Evolutionary conservation across 2,113 vertebrate species (phyloP), one percentile per base, ranked within the genome.

Genomic region (Python bivittatus): DNA sequence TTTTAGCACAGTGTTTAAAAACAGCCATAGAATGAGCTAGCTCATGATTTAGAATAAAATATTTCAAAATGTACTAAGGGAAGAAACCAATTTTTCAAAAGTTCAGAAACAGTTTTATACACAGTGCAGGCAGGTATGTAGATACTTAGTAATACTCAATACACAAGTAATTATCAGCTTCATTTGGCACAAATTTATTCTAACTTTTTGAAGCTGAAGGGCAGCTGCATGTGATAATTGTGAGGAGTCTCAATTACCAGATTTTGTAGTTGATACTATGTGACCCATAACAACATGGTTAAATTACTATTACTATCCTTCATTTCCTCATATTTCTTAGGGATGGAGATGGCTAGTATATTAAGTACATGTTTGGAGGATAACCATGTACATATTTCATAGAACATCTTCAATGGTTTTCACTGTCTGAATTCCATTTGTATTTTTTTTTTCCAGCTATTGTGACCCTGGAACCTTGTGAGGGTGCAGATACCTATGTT

Each of bases 401-500:
- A 58, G 15, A 92, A 12, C 4, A 38, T 11, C n/a, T 44, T 0
- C 0, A 33, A 25, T 83, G 13, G 2, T n/a, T 88, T 91, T 85
- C 44, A 58, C 53, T 57, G 6, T 61, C 27, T 90, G 53, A 90
- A 79, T 94, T 84, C 90, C 4, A 42, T 9, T 53, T 91, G 53
- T 0, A 0, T 84, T 0, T 0, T 6, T 48, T 48, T 90, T 56
- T 93, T 87, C 0, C 68, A 98, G 97, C 98, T 86, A 98, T 98
- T 84, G 99, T 99, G 86, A 98, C 99, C 88, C 97, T 99, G 44
- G 99, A 99, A 96, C 99, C 99, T 1, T 99, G 99, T 52, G 99
- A 99, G 88, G 99, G 97, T 1, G 99, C 99, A 0, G 99, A 99
- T 97, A 99, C 98, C 1, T 99, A 99, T 0, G 99, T 99, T 94